Conservation (phyloP, 2,113 vertebrate genomes). For the Sclerurus mexicanus region DNA sequence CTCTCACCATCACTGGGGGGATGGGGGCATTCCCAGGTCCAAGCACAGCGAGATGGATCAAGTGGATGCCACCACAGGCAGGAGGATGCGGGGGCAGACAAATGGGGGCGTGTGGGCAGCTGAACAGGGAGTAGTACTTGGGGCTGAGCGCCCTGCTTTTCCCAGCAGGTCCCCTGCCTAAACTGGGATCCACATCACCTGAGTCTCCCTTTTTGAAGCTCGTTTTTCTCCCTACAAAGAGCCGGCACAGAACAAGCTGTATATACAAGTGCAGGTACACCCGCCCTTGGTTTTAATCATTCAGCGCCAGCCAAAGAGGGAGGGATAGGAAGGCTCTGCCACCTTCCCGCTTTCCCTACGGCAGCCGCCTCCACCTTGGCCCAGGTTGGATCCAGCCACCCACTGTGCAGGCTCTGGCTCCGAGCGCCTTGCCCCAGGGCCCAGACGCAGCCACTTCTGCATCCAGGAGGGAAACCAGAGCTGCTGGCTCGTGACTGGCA, state of each 20-base stretch:
- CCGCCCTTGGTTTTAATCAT: neutral
- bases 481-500: conserved; percentile 20
- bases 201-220: neutral
- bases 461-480: conserved; percentile 33
- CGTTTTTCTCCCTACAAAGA: neutral
- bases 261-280: conserved; percentile 26
- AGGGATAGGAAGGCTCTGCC: neutral
- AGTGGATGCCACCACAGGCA: neutral
- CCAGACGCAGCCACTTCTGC: neutral
- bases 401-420: neutral
- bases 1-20: fast-evolving
- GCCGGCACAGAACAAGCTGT: neutral
- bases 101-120: fast-evolving
- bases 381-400: neutral
- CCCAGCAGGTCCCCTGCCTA: neutral
- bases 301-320: conserved; percentile 52
- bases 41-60: fast-evolving
- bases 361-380: neutral
- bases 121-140: neutral
- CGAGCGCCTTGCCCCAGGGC: neutral
- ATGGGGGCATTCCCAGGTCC: fast-evolving
- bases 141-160: neutral
- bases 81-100: fast-evolving
- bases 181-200: fast-evolving
- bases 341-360: neutral